Percentiles rank a stretch among this genome's conserved stretches.
phyloP scores from a whole-genome alignment of 1,140 invertebrate genomes.

The Pristionchus pacificus region DNA sequence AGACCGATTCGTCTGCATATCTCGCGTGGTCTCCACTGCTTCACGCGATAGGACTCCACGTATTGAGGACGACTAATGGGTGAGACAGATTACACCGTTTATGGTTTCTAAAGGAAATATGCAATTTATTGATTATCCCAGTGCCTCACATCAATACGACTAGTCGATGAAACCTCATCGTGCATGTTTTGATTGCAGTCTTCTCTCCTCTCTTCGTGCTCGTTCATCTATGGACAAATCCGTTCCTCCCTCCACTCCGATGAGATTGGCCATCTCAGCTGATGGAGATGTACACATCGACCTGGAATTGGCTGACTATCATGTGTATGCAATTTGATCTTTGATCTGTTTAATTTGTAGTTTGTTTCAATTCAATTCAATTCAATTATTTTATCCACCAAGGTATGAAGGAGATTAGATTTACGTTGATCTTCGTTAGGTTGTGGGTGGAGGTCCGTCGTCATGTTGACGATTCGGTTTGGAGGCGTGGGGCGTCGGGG shows the following conservation, averaged over 20 bases:
- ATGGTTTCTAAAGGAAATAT: too few species aligned
- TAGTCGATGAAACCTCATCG: too few species aligned
- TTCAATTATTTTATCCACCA: too few species aligned
- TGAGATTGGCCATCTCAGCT: not conserved
- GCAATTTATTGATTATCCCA: too few species aligned
- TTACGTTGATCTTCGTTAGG: too few species aligned
- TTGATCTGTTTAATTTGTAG: not conserved
- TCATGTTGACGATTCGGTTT: too few species aligned
- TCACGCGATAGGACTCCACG: constrained; percentile 10
- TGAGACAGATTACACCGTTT: too few species aligned
- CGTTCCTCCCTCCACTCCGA: not conserved
- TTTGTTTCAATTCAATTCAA: too few species aligned
- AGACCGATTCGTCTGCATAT: constrained; percentile 6
- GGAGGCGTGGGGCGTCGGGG: too few species aligned
- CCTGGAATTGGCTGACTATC: not conserved
- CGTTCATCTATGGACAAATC: not conserved
- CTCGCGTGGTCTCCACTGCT: constrained; percentile 19
- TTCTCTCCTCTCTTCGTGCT: not conserved
- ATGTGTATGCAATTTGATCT: not conserved
- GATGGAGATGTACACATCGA: not conserved
- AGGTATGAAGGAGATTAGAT: too few species aligned
- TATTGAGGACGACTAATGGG: constrained; percentile 1
- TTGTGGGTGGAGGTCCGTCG: too few species aligned
- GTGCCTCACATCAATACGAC: too few species aligned
- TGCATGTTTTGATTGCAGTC: not conserved